phyloP scores from a whole-genome alignment of 2,113 vertebrate genomes.

The Pipa parva region DNA sequence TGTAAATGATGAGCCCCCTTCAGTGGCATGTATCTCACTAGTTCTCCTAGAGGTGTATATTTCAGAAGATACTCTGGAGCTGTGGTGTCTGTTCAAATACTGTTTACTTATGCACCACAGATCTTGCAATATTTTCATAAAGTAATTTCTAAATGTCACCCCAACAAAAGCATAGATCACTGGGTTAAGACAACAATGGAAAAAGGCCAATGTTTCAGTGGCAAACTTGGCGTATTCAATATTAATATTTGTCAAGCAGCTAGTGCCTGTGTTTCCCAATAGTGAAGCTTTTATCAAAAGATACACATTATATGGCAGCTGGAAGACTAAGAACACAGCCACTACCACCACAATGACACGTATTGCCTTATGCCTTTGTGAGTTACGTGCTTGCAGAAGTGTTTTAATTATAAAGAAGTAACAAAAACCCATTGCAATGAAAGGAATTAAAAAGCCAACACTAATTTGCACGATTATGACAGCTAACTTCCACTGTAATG shows the following conservation, averaged over 20 bases:
- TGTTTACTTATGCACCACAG: constrained; percentile 66
- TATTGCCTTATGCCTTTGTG: constrained; percentile 81
- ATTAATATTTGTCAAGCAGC: constrained; percentile 43
- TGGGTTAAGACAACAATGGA: constrained; percentile 89
- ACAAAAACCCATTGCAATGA: constrained; percentile 78
- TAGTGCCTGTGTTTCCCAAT: constrained; percentile 45
- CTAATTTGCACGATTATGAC: constrained; percentile 67
- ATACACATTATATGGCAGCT: constrained; percentile 77
- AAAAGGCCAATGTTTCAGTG: constrained; percentile 76
- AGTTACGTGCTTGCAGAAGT: constrained; percentile 72
- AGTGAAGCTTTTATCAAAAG: constrained; percentile 58
- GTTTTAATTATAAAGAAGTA: constrained; percentile 72
- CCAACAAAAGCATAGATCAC: constrained; percentile 87
- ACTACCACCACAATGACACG: constrained; percentile 80
- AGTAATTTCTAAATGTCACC: constrained; percentile 83
- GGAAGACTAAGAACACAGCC: constrained; percentile 73
- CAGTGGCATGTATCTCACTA: constrained; percentile 58
- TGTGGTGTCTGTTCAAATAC: constrained; percentile 51
- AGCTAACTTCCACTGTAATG: constrained; percentile 55
- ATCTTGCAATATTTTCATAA: constrained; percentile 71
- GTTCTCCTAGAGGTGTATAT: constrained; percentile 58
- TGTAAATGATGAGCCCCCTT: constrained; percentile 74
- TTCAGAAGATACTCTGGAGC: constrained; percentile 62
- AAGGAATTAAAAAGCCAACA: constrained; percentile 78
- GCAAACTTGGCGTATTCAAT: constrained; percentile 43